A percentile compares a stretch with the other conserved stretches of the same genome.
Conservation (phyloP, 2,888 invertebrate species). For the Tachina grossa region DNA sequence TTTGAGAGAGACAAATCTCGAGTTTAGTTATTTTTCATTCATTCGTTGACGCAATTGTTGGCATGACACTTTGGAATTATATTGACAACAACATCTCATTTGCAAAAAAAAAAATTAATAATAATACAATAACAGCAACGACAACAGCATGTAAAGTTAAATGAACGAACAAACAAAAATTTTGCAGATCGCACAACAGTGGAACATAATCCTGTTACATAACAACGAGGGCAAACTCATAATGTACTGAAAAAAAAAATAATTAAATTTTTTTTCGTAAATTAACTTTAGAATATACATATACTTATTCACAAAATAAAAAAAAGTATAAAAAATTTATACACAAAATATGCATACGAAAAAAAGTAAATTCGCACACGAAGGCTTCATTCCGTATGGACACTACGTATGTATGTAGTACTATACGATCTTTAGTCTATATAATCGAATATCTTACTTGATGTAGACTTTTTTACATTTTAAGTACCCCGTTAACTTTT, state of each 20-base stretch:
- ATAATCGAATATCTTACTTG: too few relatives aligned
- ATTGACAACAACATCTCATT: conserved; percentile 41
- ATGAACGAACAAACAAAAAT: conserved; percentile 35
- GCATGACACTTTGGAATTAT: conserved; percentile 42
- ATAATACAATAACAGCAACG: conserved; percentile 11
- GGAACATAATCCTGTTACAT: conserved; percentile 11
- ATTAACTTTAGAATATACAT: too few relatives aligned
- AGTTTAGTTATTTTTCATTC: conserved; percentile 32
- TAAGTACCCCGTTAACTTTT: too few relatives aligned
- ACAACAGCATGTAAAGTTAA: conserved; percentile 36
- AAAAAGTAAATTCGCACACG: too few relatives aligned
- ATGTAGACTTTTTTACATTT: too few relatives aligned
- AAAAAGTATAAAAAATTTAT: too few relatives aligned
- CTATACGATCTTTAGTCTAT: too few relatives aligned
- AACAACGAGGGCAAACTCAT: not conserved
- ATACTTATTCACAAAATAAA: too few relatives aligned
- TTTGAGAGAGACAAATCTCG: conserved; percentile 20
- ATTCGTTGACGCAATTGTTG: conserved; percentile 33
- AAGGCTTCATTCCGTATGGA: too few relatives aligned
- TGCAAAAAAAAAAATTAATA: not conserved
- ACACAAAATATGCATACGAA: too few relatives aligned
- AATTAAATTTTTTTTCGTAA: too few relatives aligned
- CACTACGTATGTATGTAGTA: too few relatives aligned
- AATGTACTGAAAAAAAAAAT: not conserved
- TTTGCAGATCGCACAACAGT: not conserved